Evolutionary conservation across 2,113 vertebrate genomes (phyloP), one percentile per base, ranked within the genome.

Genomic region (Siniperca knerii): DNA sequence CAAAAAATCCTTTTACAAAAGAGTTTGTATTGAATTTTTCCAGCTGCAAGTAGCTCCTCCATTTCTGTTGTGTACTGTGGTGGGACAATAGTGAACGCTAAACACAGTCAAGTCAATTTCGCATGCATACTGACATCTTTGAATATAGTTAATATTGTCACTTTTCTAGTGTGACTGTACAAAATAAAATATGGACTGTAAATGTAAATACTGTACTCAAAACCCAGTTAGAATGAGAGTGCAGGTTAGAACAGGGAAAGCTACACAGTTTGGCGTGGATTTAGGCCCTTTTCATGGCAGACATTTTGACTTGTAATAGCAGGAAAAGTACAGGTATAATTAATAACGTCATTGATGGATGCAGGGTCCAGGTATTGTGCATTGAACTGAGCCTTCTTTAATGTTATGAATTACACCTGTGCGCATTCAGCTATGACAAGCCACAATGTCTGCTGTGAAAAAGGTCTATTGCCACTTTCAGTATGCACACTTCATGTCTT

Each of bases 381-480:
- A 33, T 42, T 11, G 4, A 66, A 42, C 62, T 66, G 37, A 66
- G 37, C 62, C 62, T 52, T 81, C 7, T 4, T 65, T 81, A 71
- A 79, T 62, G 77, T 71, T 69, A 79, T 52, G 71, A 73, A 64
- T 73, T 65, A 81, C 4, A 81, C 35, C 60, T 65, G 78, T 64
- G 78, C 48, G 23, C 68, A 80, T 80, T 58, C 68, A 54, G 69
- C 65, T 54, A 71, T 37, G 44, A 33, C 3, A 20, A 55, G 33
- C 23, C 11, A 70, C 21, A 21, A 40, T 21, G 57, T 29, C 46
- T 42, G 48, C 5, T 66, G 40, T 73, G 69, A 79, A 33, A 46
- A 46, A 48, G 42, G 2, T 11, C 25, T 50, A 18, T 23, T 1
- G 7, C 60, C 3, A 55, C 29, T 62, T 18, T 62, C 13, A 62